Evolutionary conservation across 2,113 vertebrate species (phyloP).

Genomic region (Typhlomys cinereus): DNA sequence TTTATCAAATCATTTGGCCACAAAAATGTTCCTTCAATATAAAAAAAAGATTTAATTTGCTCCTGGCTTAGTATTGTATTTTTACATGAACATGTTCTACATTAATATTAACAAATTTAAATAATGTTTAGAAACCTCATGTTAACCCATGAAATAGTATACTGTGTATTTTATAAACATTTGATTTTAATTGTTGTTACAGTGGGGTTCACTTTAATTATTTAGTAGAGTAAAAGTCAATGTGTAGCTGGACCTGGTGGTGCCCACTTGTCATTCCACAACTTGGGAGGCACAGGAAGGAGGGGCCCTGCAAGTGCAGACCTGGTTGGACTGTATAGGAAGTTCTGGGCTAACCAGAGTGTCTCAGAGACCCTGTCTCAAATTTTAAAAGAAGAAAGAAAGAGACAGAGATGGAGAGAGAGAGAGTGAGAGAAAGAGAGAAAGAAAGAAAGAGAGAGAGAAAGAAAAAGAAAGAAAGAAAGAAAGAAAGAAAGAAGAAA

Average conservation of each 20-base stretch:
- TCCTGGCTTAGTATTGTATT: neutral
- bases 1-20: neutral
- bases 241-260: neutral
- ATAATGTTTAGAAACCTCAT: neutral
- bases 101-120: slow-evolving; percentile 5
- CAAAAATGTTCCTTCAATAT: slow-evolving; percentile 14
- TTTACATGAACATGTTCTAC: neutral
- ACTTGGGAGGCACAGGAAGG: neutral
- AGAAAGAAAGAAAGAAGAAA: too few species aligned
- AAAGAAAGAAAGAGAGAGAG: too few species aligned
- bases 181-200: neutral
- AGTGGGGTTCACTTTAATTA: neutral
- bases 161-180: slow-evolving; percentile 13
- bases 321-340: neutral
- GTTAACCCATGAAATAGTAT: neutral
- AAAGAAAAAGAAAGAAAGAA: too few species aligned
- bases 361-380: neutral
- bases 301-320: too few species aligned
- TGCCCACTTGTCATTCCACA: too few species aligned
- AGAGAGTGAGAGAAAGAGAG: too few species aligned
- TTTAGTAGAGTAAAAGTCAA: slow-evolving; percentile 10
- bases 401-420: too few species aligned
- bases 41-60: neutral
- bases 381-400: neutral
- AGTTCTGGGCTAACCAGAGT: neutral